phyloP scores from a whole-genome alignment of 2,113 vertebrate genomes.

The Pan troglodytes region DNA sequence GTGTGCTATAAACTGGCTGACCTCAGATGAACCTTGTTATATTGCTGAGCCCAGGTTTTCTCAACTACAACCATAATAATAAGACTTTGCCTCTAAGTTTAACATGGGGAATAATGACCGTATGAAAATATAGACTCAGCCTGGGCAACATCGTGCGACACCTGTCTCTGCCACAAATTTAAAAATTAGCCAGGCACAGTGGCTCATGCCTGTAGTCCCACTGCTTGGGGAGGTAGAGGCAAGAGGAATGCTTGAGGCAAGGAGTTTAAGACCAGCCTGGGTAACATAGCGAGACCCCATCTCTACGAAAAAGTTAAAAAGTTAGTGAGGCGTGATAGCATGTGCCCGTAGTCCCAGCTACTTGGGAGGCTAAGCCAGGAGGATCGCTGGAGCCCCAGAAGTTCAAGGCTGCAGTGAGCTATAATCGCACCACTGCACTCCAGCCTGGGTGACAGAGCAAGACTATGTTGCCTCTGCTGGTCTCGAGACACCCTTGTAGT shows the following conservation, averaged over 20 bases:
- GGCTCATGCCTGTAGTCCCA: not conserved
- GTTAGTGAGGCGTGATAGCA: too few relatives aligned
- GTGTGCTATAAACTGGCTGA: not conserved
- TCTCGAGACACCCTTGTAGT: not conserved
- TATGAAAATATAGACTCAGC: too few relatives aligned
- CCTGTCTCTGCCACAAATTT: too few relatives aligned
- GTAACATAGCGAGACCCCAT: not conserved
- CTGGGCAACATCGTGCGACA: fast-evolving
- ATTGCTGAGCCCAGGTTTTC: not conserved
- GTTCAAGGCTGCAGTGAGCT: not conserved
- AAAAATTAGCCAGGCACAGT: too few relatives aligned
- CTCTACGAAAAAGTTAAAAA: too few relatives aligned
- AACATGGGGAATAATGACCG: not conserved
- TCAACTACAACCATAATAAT: not conserved
- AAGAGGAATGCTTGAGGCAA: not conserved
- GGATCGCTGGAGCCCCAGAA: not conserved
- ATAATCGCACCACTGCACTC: not conserved
- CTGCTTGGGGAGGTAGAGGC: not conserved
- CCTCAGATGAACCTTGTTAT: fast-evolving
- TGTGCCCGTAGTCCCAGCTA: not conserved
- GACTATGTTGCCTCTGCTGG: not conserved
- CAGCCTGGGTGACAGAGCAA: not conserved
- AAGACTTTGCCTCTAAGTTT: not conserved
- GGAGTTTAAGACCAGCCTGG: not conserved
- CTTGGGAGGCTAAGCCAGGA: too few relatives aligned